These are phyloP conservation scores for Synodontis membranacea DNA, from an alignment of 2,113 vertebrate species.

Conservation along the genomic window DNA sequence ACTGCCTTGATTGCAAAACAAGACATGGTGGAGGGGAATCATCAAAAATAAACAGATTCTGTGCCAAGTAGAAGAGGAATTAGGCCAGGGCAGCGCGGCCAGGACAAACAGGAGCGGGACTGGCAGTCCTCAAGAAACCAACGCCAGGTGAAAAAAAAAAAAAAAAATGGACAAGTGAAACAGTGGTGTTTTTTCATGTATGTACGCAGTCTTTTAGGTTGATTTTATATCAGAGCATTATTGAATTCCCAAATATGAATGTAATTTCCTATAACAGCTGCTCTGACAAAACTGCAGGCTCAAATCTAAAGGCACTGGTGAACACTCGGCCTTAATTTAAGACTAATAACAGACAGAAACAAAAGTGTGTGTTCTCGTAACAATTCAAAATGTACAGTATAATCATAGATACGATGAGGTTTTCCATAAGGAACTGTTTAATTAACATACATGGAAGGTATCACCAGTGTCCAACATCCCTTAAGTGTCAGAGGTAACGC, in stretches of 20 bases:
- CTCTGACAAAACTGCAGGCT: not conserved
- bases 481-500: not conserved
- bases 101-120: constrained; percentile 40
- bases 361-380: not conserved
- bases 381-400: not conserved
- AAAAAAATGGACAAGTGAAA: not conserved
- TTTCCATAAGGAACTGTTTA: not conserved
- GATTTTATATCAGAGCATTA: not conserved
- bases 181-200: not conserved
- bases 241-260: not conserved
- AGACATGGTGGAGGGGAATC: constrained; percentile 32
- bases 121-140: constrained; percentile 30
- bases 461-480: not conserved
- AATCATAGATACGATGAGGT: not conserved
- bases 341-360: not conserved
- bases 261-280: not conserved
- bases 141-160: constrained; percentile 11
- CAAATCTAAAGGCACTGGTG: not conserved
- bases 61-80: constrained; percentile 39
- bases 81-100: constrained; percentile 19
- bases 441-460: not conserved
- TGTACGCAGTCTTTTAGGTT: not conserved
- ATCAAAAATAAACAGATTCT: constrained; percentile 41
- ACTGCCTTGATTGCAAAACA: constrained; percentile 48
- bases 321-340: not conserved